phyloP scores from a whole-genome alignment of 1,140 invertebrate genomes.

The Protaetia brevitarsis region DNA sequence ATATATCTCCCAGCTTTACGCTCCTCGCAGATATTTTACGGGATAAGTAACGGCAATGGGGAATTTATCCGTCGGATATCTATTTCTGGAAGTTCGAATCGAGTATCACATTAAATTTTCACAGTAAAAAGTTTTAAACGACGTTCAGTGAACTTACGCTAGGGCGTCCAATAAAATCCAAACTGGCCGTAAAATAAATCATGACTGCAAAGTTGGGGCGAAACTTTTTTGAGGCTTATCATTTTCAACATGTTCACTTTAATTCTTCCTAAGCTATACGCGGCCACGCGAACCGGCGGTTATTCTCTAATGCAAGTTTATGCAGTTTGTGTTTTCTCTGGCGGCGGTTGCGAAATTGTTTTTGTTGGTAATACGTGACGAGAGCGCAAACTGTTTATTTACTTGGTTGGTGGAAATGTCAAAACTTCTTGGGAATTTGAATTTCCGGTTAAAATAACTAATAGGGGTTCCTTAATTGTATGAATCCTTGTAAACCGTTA shows the following conservation, averaged over 20 bases:
- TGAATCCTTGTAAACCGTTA: no score
- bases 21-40: not conserved
- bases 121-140: not conserved
- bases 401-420: no score
- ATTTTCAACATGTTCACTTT: not conserved
- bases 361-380: no score
- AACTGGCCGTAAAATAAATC: conserved; percentile 3
- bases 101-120: conserved; percentile 15
- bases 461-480: no score
- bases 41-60: not conserved
- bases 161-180: not conserved
- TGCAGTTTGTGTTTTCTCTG: no score
- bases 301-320: no score
- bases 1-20: not conserved
- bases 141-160: not conserved
- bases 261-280: not conserved
- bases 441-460: no score
- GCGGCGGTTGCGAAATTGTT: no score
- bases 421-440: no score
- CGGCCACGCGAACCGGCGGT: no score
- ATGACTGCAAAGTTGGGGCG: not conserved
- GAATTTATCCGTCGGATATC: not conserved
- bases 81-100: not conserved
- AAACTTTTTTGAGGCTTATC: conserved; percentile 8
- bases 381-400: no score